phyloP scores from a whole-genome alignment of 2,797 vertebrate species.

The Hyperoplus immaculatus region DNA sequence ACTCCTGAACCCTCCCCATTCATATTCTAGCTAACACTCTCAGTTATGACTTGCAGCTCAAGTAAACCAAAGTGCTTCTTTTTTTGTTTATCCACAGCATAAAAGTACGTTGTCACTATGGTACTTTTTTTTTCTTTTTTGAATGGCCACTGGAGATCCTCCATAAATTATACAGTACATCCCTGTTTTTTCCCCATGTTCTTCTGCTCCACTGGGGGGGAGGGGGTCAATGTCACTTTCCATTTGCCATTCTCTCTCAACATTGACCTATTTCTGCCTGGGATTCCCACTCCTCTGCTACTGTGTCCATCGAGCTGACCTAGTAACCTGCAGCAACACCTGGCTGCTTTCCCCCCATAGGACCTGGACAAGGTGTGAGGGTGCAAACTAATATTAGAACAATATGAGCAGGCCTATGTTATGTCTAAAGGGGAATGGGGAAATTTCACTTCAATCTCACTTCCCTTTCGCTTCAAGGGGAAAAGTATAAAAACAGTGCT shows the following conservation, averaged over 20 bases:
- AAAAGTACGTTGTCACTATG: not conserved
- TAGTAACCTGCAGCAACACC: constrained; percentile 69
- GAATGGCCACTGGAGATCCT: constrained; percentile 6
- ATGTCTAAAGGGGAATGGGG: constrained; percentile 2
- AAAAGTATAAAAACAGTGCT: not conserved
- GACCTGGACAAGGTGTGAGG: constrained; percentile 36
- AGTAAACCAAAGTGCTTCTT: not conserved
- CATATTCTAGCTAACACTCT: not conserved
- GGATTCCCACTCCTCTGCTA: constrained; percentile 31
- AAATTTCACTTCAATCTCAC: not conserved
- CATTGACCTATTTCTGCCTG: constrained; percentile 70
- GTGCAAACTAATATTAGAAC: constrained; percentile 62
- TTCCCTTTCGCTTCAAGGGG: not conserved
- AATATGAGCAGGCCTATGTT: not conserved
- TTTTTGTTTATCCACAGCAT: constrained; percentile 1
- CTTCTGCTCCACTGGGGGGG: constrained; percentile 14
- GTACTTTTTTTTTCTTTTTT: constrained; percentile 14
- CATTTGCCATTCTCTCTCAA: constrained; percentile 59
- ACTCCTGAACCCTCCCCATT: constrained; percentile 37
- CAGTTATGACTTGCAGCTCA: not conserved
- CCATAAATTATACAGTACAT: constrained; percentile 43
- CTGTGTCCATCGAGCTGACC: constrained; percentile 52
- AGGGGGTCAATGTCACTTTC: constrained; percentile 55
- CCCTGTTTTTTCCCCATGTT: constrained; percentile 22
- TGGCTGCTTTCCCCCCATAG: constrained; percentile 44